Base-by-base conservation (phyloP, 2,888 invertebrate species). In the Empis stercorea region DNA sequence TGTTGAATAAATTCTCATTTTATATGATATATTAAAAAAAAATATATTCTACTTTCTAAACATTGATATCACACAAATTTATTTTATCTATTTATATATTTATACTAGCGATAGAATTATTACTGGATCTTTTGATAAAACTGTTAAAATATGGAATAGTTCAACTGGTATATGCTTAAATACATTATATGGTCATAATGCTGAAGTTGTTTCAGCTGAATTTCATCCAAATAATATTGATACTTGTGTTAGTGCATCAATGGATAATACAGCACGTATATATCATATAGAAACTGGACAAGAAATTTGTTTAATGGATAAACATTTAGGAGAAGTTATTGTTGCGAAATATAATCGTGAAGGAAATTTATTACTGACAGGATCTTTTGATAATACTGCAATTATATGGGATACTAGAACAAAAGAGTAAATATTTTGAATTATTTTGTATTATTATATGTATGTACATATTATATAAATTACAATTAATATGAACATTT, bases 71-170 rank as follows among this genome's bases (percentile, higher is more conserved):
- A 27, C 23, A 27, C 4, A 27, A 27, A 27, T 27, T 27, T 7
- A 7, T 4, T 4, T 30, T 44, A 44, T 14, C 32, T 37, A 15
- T 46, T 27, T 10, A 13, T 23, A 30, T 44, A 41, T 38, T 48
- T 49, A 41, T 11, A 57, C 59, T 60, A 84, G 84, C 52, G 76
- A 84, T 56, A 76, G 77, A 59, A 76, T 87, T 9, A 69, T 87
- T 55, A 87, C 88, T 0, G 84, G 83, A 4, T 87, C 87, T 1
- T 86, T 87, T 58, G 88, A 88, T 66, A 84, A 81, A 62, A 82
- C 84, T 0, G 81, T 82, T 1, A 78, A 78, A 56, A 69, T 88
- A 36, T 88, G 87, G 88, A 76, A 80, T 47, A 73, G 80, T 0
- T 70, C 71, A 44, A 78, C 73, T 0, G 86, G 83, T 0, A 73